Evolutionary conservation across 2,797 vertebrate genomes (phyloP), one percentile per base, ranked within the genome.

Genomic region (Lacerta viridis): DNA sequence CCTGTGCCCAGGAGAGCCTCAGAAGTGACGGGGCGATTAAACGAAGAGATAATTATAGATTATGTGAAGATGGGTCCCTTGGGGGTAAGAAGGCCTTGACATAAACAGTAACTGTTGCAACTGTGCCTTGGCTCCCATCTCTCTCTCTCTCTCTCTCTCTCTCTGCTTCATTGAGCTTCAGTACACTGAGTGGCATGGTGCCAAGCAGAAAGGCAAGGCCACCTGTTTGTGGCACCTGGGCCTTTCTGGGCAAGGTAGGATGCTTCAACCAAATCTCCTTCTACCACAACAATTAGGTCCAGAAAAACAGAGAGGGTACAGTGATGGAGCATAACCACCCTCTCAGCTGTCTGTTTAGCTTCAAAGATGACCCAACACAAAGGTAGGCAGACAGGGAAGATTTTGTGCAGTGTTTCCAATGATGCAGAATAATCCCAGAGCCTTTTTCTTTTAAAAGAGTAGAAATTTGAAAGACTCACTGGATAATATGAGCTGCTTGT

Each of bases 1-100:
- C 95, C 95, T 95, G 97, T 96, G 97, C 97, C 97, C 96, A 96
- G 89, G 97, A 97, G 97, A 97, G 97, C 96, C 97, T 95, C 92
- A 93, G 96, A 96, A 98, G 98, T 98, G 97, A 98, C 93, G 96
- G 98, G 97, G 97, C 98, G 98, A 98, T 98, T 99, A 98, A 98
- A 98, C 97, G 59, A 95, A 97, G 96, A 98, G 98, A 98, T 98
- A 98, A 99, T 99, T 98, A 98, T 98, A 98, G 98, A 97, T 97
- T 97, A 97, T 97, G 97, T 97, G 97, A 96, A 96, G 97, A 96
- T 97, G 96, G 96, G 95, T 96, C 97, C 96, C 96, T 81, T 90
- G 96, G 97, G 93, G 97, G 94, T 33, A 76, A 25, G 0, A 59
- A 88, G 96, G 96, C 96, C 96, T 96, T 90, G 95, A 94, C 96